These are phyloP conservation scores for Dipodomys ordii DNA, from an alignment of 2,113 vertebrate genomes.

Conservation along the genomic window DNA sequence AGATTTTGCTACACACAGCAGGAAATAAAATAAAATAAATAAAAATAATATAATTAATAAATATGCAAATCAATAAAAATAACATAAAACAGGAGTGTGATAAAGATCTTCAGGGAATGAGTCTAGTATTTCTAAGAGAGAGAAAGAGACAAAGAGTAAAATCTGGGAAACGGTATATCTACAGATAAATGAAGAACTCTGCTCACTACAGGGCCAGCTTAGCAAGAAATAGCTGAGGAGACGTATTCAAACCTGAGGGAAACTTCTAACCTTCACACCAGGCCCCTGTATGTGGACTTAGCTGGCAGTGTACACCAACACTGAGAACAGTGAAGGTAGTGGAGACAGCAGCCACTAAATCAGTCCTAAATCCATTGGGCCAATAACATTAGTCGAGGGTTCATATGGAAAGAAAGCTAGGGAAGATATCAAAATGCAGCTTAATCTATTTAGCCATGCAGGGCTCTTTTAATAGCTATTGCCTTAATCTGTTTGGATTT, in stretches of 20 bases:
- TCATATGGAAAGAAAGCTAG: background rate
- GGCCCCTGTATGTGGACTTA: accelerated
- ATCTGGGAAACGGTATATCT: background rate
- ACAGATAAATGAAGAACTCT: background rate
- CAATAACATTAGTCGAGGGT: background rate
- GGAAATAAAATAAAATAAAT: background rate
- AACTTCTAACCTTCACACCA: accelerated
- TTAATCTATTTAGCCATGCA: background rate
- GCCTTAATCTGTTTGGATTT: background rate
- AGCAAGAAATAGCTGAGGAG: background rate
- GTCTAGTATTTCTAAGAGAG: background rate
- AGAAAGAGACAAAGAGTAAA: background rate
- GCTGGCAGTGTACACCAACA: accelerated
- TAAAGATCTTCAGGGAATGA: background rate
- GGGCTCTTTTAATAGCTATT: background rate
- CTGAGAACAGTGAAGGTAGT: background rate
- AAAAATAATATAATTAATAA: too few relatives aligned
- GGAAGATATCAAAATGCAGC: background rate
- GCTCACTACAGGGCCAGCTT: accelerated
- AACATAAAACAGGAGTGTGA: background rate
- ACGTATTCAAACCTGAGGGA: accelerated
- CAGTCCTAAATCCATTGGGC: too few relatives aligned
- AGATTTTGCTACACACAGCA: background rate
- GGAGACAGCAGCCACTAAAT: background rate
- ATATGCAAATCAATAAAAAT: too few relatives aligned